Evolutionary conservation across 2,113 vertebrate species (phyloP), one percentile per base, ranked within the genome.

Genomic region (Pygoscelis adeliae): DNA sequence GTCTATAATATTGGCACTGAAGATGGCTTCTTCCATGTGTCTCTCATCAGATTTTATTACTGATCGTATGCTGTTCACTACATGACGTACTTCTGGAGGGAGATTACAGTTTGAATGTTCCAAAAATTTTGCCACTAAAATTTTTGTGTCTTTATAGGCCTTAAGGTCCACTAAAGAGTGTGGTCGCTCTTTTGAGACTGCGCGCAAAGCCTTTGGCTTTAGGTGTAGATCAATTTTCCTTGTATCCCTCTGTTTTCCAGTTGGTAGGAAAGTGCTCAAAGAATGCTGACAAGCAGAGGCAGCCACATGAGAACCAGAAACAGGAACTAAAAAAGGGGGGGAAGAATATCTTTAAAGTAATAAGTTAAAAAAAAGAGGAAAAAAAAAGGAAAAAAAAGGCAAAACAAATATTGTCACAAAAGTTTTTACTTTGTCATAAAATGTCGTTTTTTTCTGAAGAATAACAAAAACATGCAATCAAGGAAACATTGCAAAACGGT

Each of bases 111-210:
- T 99, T 1, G 99, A 99, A 85, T 99, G 99, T 98, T 99, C 99
- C 98, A 99, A 98, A 96, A 99, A 99, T 77, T 99, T 99, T 53
- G 99, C 99, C 98, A 99, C 99, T 97, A 99, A 95, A 71, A 99
- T 99, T 98, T 99, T 99, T 83, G 99, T 98, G 98, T 99, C 99
- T 94, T 99, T 98, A 90, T 99, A 99, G 96, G 99, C 98, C 97
- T 99, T 99, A 66, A 99, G 98, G 98, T 99, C 99, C 85, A 98
- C 99, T 87, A 99, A 94, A 11, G 99, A 99, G 91, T 96, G 98
- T 1, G 98, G 99, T 32, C 98, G 98, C 80, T 99, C 99, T 34
- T 98, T 98, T 67, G 98, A 97, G 87, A 94, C 87, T 6, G 67
- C 92, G 69, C 95, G 98, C 53, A 98, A 95, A 59, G 98, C 94